Evolutionary conservation across 2,797 vertebrate genomes (phyloP), one percentile per base, ranked within the genome.

Genomic region (Rhabdomys pumilio): DNA sequence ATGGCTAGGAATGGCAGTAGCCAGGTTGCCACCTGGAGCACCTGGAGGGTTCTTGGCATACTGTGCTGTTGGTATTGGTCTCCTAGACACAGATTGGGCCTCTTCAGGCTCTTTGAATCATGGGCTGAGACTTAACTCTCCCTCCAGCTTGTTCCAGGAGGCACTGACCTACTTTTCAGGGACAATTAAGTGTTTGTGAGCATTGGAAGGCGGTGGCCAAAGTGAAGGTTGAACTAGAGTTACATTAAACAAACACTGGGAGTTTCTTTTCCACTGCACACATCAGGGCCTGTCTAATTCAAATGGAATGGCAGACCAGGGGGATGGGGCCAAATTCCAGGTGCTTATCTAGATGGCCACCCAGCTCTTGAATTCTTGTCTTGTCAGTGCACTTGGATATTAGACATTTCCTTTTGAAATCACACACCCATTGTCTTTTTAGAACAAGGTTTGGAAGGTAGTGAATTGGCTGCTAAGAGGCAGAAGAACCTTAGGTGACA

Each of bases 171-270:
- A 98, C 97, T 98, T 98, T 96, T 91, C 77, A 85, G 87, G 92
- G 94, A 97, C 97, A 98, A 97, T 97, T 93, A 94, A 93, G 97
- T 95, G 95, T 94, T 98, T 98, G 97, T 98, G 97, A 97, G 95
- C 91, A 76, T 83, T 94, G 94, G 89, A 95, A 97, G 93, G 72
- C 41, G 14, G 95, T 92, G 95, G 96, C 91, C 87, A 73, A 1
- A 90, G 89, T 63, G 89, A 97, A 96, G 98, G 93, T 96, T 96
- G 91, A 97, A 94, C 77, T 67, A 95, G 89, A 94, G 88, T 85
- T 93, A 63, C 83, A 90, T 93, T 97, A 95, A 97, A 89, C 90
- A 95, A 96, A 94, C 77, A 84, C 90, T 96, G 82, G 80, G 65
- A 91, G 20, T 96, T 96, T 47, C 63, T 97, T 97, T 96, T 96